Base-by-base conservation (phyloP, 2,888 invertebrate genomes). In the Phania funesta region DNA sequence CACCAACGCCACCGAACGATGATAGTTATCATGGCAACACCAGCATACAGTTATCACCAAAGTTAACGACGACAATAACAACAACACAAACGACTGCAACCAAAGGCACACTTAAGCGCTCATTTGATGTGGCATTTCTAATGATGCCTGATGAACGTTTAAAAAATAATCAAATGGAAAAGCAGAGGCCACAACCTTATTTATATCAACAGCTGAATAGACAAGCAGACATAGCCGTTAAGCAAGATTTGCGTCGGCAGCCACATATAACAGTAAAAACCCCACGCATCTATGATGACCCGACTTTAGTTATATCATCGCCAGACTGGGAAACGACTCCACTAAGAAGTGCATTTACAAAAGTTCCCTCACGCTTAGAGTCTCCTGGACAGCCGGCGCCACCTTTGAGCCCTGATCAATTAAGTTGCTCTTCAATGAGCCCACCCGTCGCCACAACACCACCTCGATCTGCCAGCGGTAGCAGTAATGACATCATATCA, bases 111-210 rank as follows among this genome's bases (percentile, higher is more conserved):
- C 84, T 90, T n/a, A 97, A 97, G 87, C 92, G 97, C 16, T 95
- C 96, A 0, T 97, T 97, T 88, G 97, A 97, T 89, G 97, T 97
- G 9, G 97, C 97, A 0, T 97, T 97, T 87, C 91, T 97, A 26
- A 96, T 97, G 93, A 94, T 96, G 90, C 96, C 96, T 1, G 96
- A 97, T 88, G 96, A 96, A 83, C 95, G 95, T 87, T 90, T 95
- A 56, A 94, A 94, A 67, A 70, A 24, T 20, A 74, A 56, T 29
- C 82, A 74, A 26, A 0, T 54, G 22, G 82, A 82, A 93, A 94
- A 56, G 94, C 94, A 85, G 93, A 93, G 84, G 24, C 22, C 13
- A 50, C 81, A 77, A 11, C 24, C 26, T 1, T 84, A 85, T 3
- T 82, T 73, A 1, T 86, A 84, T 6, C 87, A 85, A 0, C 85